Evolutionary conservation across 2,888 invertebrate species (phyloP), one percentile per base, ranked within the genome.

Genomic region (Chaetoderma sp.): DNA sequence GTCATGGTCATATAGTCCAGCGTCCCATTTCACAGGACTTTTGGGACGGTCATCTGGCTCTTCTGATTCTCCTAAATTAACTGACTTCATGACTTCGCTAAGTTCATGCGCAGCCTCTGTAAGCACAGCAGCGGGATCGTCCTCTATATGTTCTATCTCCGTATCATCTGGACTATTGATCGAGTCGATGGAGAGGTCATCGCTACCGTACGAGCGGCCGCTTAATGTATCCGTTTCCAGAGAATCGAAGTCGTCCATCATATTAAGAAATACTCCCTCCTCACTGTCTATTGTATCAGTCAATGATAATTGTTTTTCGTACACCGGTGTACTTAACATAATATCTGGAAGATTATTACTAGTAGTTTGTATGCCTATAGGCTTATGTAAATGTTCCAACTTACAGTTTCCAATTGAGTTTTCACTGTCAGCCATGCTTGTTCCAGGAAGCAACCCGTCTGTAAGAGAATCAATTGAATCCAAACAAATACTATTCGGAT

Each of bases 201-300:
- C 75, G 23, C 67, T 72, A 2, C 63, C 62, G 6, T 60, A 60
- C 33, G 47, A 64, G 13, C 62, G 60, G 23, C 66, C 74, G 18
- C 61, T 47, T 30, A 62, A 62, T 4, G 68, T 63, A 13, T 54
- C 70, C 18, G 32, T 52, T 0, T 56, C 65, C 1, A 68, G 60
- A 0, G 72, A 73, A 27, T 75, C 74, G 8, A 76, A 63, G 57
- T 79, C 80, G 45, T 78, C 78, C 71, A 75, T 74, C 71, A 76
- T 73, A 64, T 82, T 82, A 13, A 80, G 74, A 66, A 78, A 82
- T 21, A 81, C 68, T 5, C 80, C 79, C 49, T 81, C 79, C 42
- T 79, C 80, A 44, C 68, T 71, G 32, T 52, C 52, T 8, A 16
- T 23, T 2, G 52, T 32, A 28, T 52, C 52, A 18, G 52, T 32